phyloP scores from a whole-genome alignment of 2,797 vertebrate species.

The Euthynnus affinis region DNA sequence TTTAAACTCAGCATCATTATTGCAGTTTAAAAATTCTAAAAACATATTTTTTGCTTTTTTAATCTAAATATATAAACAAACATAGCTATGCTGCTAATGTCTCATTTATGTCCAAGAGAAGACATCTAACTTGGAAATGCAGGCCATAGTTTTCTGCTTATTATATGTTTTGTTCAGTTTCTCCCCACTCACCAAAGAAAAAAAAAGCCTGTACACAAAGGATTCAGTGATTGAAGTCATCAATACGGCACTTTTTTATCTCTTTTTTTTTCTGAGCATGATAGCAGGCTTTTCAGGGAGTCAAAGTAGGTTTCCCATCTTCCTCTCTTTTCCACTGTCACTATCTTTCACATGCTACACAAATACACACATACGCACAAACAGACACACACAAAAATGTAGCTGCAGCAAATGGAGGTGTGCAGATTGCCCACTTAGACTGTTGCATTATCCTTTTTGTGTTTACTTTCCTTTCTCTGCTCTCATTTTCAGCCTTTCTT shows the following conservation, averaged over 20 bases:
- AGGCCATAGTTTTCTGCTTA: conserved; percentile 22
- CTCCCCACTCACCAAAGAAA: background rate
- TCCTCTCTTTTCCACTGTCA: conserved; percentile 23
- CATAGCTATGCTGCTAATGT: background rate
- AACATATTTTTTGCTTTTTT: background rate
- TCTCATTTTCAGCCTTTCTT: conserved; percentile 64
- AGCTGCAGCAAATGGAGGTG: conserved; percentile 59
- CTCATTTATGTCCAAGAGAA: background rate
- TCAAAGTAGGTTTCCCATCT: conserved; percentile 44
- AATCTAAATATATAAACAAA: background rate
- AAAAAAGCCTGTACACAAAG: conserved; percentile 33
- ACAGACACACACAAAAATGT: conserved; percentile 42
- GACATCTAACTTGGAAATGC: background rate
- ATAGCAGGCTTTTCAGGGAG: conserved; percentile 58
- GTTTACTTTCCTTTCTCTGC: conserved; percentile 70
- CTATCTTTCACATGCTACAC: conserved; percentile 38
- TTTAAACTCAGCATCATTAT: conserved; percentile 4
- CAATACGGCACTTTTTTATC: conserved; percentile 16
- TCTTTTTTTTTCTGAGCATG: conserved; percentile 13
- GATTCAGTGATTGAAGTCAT: conserved; percentile 46
- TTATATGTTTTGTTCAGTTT: conserved; percentile 21
- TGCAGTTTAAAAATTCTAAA: background rate
- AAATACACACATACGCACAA: conserved; percentile 35
- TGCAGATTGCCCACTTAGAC: conserved; percentile 76
- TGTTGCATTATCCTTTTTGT: conserved; percentile 68